A percentile compares a stretch with the other conserved stretches of the same genome.
phyloP scores from a whole-genome alignment of 2,113 vertebrate genomes.

The Tylochromis polylepis region DNA sequence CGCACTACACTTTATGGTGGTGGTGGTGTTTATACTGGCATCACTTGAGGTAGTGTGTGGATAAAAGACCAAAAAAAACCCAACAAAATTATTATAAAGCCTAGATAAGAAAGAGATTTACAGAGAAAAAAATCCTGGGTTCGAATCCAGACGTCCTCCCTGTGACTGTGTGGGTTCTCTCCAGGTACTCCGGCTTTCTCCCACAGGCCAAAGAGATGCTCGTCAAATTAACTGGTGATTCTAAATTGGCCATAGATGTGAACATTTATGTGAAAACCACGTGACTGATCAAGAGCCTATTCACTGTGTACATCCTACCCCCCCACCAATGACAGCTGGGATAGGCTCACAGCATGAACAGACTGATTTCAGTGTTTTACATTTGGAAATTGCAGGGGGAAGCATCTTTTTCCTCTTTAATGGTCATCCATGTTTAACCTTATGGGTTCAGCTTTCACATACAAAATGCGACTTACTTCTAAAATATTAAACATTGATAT shows the following conservation, averaged over 20 bases:
- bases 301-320: not conserved
- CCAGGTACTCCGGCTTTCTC: not conserved
- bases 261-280: not conserved
- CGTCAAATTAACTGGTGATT: not conserved
- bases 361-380: not conserved
- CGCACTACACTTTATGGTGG: not conserved
- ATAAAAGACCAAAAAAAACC: not conserved
- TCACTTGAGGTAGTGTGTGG: not conserved
- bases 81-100: not conserved
- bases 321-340: not conserved
- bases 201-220: not conserved
- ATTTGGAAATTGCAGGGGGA: not conserved
- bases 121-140: not conserved
- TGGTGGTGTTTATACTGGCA: not conserved
- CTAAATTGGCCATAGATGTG: not conserved
- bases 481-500: not conserved
- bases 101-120: not conserved
- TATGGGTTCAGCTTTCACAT: not conserved
- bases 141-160: fast-evolving
- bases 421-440: not conserved
- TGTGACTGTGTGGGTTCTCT: not conserved
- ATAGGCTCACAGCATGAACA: not conserved
- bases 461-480: not conserved
- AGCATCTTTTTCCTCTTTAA: not conserved
- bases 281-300: not conserved